Base-by-base conservation (phyloP, 2,113 vertebrate species). In the Macrotus californicus region DNA sequence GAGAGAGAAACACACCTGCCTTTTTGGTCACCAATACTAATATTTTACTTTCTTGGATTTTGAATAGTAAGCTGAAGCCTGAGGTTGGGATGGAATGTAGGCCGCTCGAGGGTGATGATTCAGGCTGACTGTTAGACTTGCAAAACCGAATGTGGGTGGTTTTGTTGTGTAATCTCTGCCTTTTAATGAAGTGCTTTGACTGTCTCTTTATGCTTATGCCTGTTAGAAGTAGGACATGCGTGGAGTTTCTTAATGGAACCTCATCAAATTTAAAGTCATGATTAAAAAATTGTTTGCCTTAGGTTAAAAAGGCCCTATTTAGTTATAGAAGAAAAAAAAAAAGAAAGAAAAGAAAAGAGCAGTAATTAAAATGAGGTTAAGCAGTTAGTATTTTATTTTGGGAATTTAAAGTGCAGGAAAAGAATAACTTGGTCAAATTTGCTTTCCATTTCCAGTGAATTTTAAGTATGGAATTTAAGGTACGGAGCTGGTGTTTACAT, bases 141-240 rank as follows among this genome's bases (percentile, higher is more conserved):
- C 96, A 97, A 95, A 96, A 96, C 77, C 82, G 59, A 93, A 93
- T 75, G 97, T 97, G 97, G 97, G 97, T 97, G 97, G 97, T 95
- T 97, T 94, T 96, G 89, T 97, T 96, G 94, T 96, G 92, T 69
- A 97, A 97, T 97, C 95, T 69, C 73, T 96, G 73, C 92, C 73
- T 95, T 95, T 94, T 97, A 95, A 97, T 96, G 96, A 96, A 96
- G 77, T 70, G 80, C 85, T 93, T 96, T 95, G 87, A 89, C 83
- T 84, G n/a, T 84, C 89, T 96, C 90, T 94, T 96, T 87, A 86
- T 90, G 14, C 81, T 52, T 88, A 87, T 88, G 54, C 67, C 50
- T 96, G 59, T 87, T 95, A 92, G 92, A 94, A 92, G 87, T 84
- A 69, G 90, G 87, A 90, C 59, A 69, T 21, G 18, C 76, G 64